These are phyloP conservation scores for Tetrao urogallus DNA, from an alignment of 2,113 vertebrate genomes.

Conservation along the genomic window DNA sequence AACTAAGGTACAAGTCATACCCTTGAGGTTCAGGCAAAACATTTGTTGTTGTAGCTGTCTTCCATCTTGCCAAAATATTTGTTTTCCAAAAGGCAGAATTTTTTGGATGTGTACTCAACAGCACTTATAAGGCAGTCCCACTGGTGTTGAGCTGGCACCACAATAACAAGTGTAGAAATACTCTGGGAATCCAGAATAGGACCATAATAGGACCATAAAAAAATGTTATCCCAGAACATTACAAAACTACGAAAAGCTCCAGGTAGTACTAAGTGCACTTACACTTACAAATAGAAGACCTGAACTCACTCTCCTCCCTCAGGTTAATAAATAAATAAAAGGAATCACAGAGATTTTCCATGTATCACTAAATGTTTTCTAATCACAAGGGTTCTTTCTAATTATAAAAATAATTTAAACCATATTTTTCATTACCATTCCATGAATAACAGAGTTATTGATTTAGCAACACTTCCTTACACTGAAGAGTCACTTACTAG, in stretches of 20 bases:
- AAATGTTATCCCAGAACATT: not conserved
- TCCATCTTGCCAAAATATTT: constrained; percentile 50
- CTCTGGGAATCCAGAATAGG: constrained; percentile 25
- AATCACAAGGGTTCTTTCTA: not conserved
- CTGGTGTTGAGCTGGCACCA: constrained; percentile 19
- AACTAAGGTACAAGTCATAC: constrained; percentile 35
- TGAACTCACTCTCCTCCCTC: not conserved
- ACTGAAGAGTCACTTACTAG: not conserved
- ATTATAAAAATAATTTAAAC: not conserved
- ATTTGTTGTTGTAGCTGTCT: constrained; percentile 43
- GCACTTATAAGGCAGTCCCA: constrained; percentile 18
- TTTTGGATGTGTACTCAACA: constrained; percentile 5
- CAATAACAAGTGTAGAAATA: not conserved
- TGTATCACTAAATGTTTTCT: not conserved
- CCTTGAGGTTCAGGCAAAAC: constrained; percentile 56
- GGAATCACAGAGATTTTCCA: not conserved
- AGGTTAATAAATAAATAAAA: not conserved
- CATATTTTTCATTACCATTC: not conserved
- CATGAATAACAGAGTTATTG: not conserved
- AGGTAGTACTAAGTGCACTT: not conserved
- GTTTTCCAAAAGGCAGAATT: constrained; percentile 22
- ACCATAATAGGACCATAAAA: not conserved
- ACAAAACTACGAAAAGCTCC: not conserved
- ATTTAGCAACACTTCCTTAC: not conserved
- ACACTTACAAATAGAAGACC: not conserved